Percentiles rank a stretch among this genome's conserved stretches.
Conservation (phyloP, 2,113 vertebrate species). For the Mesocricetus auratus region DNA sequence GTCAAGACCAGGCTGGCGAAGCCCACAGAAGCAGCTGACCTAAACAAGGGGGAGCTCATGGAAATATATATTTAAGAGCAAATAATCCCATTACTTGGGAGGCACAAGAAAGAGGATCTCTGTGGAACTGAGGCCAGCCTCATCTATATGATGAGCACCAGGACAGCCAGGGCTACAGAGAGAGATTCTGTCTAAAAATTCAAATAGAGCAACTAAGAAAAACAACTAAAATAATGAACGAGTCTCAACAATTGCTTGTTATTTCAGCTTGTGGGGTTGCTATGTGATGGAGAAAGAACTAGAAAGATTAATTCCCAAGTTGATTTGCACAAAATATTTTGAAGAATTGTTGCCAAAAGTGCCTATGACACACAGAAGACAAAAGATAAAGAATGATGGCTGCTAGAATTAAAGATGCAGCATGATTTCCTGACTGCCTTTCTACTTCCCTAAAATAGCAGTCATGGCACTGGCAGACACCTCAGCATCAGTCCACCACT, state of each 20-base stretch:
- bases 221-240: not conserved
- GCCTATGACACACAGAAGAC: not conserved
- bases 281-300: not conserved
- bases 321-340: not conserved
- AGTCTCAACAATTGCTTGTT: not conserved
- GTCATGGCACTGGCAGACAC: not conserved
- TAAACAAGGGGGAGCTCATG: not conserved
- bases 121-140: not conserved
- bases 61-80: not conserved
- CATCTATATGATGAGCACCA: not conserved
- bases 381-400: not conserved
- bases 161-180: not conserved
- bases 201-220: not conserved
- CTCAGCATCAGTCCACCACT: not conserved
- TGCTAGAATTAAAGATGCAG: not conserved
- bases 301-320: not conserved
- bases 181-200: not conserved
- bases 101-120: not conserved
- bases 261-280: not conserved
- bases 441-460: not conserved
- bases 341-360: not conserved
- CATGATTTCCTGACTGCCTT: not conserved
- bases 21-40: too few species aligned
- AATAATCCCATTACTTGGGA: not conserved
- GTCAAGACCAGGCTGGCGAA: too few species aligned